phyloP scores from a whole-genome alignment of 1,140 invertebrate species.

The Brachionus koreanus region DNA sequence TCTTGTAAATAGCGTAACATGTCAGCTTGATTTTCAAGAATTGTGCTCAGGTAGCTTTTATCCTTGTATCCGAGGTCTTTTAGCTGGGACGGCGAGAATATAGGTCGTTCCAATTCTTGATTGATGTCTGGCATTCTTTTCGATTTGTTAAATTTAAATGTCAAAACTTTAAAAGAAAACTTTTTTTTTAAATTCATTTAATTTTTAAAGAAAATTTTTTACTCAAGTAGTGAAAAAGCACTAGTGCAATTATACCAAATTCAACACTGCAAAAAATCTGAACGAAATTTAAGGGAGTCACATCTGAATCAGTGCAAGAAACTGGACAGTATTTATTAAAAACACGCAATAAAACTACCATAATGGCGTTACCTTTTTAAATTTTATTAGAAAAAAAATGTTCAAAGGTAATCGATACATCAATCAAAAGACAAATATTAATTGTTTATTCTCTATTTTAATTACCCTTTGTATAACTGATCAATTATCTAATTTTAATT shows the following conservation, averaged over 20 bases:
- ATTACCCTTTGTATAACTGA: too few species aligned
- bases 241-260: background rate
- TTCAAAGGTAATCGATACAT: too few species aligned
- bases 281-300: background rate
- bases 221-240: background rate
- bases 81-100: conserved; percentile 2
- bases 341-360: background rate
- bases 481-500: too few species aligned
- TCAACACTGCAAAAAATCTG: background rate
- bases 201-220: background rate
- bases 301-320: background rate
- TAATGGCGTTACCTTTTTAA: background rate
- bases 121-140: conserved; percentile 32
- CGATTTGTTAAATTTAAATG: conserved; percentile 3
- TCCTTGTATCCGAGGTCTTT: conserved; percentile 35
- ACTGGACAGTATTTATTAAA: conserved; percentile 29
- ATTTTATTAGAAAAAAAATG: background rate
- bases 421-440: too few species aligned
- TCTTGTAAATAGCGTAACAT: conserved; percentile 35
- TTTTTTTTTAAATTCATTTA: background rate
- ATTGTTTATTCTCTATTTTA: too few species aligned
- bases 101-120: conserved; percentile 23
- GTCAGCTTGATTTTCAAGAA: conserved; percentile 41
- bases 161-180: conserved; percentile 4
- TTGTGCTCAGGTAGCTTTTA: conserved; percentile 17